These are phyloP conservation scores for Vulpes vulpes DNA, from an alignment of 2,113 vertebrate genomes.

Conservation along the genomic window DNA sequence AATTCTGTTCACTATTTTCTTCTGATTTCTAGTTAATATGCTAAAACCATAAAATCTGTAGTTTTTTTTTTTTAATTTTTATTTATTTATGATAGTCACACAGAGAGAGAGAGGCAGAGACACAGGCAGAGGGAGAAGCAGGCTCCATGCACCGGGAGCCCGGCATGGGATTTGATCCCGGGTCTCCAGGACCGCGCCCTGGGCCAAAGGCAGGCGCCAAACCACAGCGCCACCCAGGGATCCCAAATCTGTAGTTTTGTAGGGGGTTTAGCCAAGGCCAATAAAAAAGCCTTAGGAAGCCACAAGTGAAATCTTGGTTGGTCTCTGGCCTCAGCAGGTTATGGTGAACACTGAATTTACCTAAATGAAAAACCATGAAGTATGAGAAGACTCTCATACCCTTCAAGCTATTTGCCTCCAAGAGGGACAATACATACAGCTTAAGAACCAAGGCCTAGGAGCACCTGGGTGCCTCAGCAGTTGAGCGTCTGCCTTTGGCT, in stretches of 20 bases:
- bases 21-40: not conserved
- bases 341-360: not conserved
- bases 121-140: no score
- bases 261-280: not conserved
- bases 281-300: not conserved
- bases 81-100: no score
- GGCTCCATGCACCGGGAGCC: no score
- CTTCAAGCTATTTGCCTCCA: not conserved
- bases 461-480: no score
- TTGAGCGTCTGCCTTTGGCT: no score
- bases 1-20: not conserved
- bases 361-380: not conserved
- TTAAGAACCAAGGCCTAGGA: not conserved
- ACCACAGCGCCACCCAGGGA: no score
- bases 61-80: no score
- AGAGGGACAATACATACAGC: not conserved
- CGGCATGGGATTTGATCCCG: no score
- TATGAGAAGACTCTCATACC: not conserved
- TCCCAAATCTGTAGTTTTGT: not conserved
- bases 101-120: no score
- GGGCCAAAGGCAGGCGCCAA: no score
- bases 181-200: no score
- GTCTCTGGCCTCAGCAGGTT: not conserved
- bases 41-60: constrained; percentile 30
- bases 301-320: not conserved